Base-by-base conservation (phyloP, 2,797 vertebrate genomes). In the Coranthus polyacanthus region DNA sequence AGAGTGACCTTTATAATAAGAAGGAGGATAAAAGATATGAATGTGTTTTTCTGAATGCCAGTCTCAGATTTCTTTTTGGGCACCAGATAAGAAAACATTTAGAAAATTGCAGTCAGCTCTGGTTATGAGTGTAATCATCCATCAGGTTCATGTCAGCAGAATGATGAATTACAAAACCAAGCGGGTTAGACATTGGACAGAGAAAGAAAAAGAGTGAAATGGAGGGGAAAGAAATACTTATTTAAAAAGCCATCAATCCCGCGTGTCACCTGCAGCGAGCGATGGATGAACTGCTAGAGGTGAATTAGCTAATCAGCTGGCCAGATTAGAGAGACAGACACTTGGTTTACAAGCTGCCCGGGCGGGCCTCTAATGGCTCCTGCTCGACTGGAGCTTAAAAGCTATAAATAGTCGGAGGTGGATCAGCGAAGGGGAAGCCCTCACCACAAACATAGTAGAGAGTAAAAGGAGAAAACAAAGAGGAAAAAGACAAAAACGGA, bases 331-430 rank as follows among this genome's bases (percentile, higher is more conserved):
- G 49, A 53, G 78, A 78, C 60, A 66, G 72, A 69, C 50, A 6
- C 54, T 52, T 62, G 64, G 68, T 82, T 84, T 68, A 84, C 60
- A 80, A 70, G 50, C 44, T 43, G 49, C 39, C 38, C 12, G 6
- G 21, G 34, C 12, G 6, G 21, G 34, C 37, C 36, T 45, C 46
- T 47, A 22, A 56, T 32, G 58, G 58, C 71, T 72, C 58, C 63
- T 76, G 73, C 42, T 60, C 54, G 57, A 66, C 56, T 0, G 16
- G 51, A 22, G 78, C 65, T 90, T 84, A 85, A 49, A 32, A 44
- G 62, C 51, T 81, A 79, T 83, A 87, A 83, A 89, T 84, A 91
- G 62, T 68, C 42, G 7, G 42, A 72, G 67, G 60, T 75, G 75
- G 82, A 82, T 72, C 38, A 82, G 36, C 72, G 62, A 52, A 65